A percentile compares a stretch with the other conserved stretches of the same genome.
phyloP scores from a whole-genome alignment of 2,113 vertebrate species.

The Accipiter virgatus region DNA sequence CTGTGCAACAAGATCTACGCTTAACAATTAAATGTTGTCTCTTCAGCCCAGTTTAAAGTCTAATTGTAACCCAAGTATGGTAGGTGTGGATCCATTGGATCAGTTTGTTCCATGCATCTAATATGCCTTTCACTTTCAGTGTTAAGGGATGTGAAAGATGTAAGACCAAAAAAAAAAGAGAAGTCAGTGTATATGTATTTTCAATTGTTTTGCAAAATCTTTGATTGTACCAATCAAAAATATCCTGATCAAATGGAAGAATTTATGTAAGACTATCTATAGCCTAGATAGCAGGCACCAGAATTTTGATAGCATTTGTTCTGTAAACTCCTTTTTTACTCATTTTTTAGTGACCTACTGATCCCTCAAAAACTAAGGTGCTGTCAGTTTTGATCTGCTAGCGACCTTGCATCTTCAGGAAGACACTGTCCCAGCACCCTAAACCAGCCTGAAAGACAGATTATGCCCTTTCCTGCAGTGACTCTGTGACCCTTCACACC shows the following conservation, averaged over 20 bases:
- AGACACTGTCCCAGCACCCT: background rate
- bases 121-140: background rate
- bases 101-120: background rate
- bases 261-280: background rate
- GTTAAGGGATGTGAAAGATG: background rate
- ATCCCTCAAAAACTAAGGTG: background rate
- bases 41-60: background rate
- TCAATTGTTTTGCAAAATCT: background rate
- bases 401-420: background rate
- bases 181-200: background rate
- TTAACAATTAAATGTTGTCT: background rate
- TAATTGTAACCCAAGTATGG: background rate
- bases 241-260: background rate
- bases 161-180: background rate
- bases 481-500: background rate
- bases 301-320: background rate
- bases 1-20: background rate
- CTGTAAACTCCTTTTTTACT: background rate
- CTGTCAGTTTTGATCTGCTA: background rate
- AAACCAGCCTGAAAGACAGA: background rate
- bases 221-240: background rate
- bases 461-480: conserved; percentile 51
- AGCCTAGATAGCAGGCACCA: background rate
- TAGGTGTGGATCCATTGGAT: background rate
- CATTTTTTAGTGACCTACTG: background rate